Conservation (phyloP, 2,888 invertebrate genomes). For the Acleris laterana region DNA sequence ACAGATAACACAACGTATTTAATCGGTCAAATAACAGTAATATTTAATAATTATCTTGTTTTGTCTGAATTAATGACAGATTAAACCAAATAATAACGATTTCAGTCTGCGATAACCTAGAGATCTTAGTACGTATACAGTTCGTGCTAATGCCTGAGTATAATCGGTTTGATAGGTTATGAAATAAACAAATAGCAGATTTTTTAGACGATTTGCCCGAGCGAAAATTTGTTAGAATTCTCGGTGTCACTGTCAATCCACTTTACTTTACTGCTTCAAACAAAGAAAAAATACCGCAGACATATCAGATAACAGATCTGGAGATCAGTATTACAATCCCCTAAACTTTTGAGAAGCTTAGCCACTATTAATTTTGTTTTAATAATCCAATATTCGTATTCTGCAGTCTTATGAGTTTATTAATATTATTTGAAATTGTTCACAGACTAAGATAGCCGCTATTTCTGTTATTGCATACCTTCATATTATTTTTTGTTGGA, state of each 20-base stretch:
- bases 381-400: too few species aligned
- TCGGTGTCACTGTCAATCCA: too few species aligned
- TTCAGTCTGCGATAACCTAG: constrained; percentile 9
- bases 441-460: not conserved
- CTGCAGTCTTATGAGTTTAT: too few species aligned
- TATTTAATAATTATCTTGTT: constrained; percentile 17
- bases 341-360: too few species aligned
- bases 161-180: not conserved
- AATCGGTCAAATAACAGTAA: constrained; percentile 5
- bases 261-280: too few species aligned
- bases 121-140: too few species aligned
- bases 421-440: not conserved
- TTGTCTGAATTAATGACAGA: constrained; percentile 2
- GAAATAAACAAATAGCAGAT: not conserved
- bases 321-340: too few species aligned
- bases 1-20: constrained; percentile 8
- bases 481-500: constrained; percentile 2
- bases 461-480: not conserved
- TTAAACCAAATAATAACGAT: constrained; percentile 1
- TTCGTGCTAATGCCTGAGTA: too few species aligned
- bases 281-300: too few species aligned
- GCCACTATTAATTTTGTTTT: too few species aligned
- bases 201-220: not conserved
- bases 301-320: too few species aligned
- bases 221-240: too few species aligned